Conservation (phyloP, 1,140 invertebrate species). For the Harpegnathos saltator region DNA sequence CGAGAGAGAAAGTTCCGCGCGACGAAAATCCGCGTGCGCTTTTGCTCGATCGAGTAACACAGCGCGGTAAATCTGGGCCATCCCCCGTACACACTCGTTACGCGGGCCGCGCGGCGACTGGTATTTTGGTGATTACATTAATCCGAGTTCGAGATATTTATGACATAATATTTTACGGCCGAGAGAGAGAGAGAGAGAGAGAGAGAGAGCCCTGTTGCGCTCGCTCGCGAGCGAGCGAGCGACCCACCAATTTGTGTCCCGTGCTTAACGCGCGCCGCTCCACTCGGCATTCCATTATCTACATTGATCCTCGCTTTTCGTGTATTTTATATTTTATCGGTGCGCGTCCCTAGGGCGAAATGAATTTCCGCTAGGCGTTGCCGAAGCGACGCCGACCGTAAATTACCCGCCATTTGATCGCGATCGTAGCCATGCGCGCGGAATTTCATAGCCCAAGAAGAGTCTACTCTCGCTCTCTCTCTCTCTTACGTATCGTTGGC, state of each 20-base stretch:
- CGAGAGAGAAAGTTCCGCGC: not conserved
- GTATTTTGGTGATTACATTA: conserved; percentile 60
- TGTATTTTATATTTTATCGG: conserved; percentile 62
- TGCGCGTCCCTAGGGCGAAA: conserved; percentile 34
- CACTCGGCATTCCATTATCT: conserved; percentile 56
- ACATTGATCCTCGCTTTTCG: conserved; percentile 60
- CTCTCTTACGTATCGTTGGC: not conserved
- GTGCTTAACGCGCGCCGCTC: conserved; percentile 42
- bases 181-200: conserved; percentile 44
- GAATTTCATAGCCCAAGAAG: not conserved
- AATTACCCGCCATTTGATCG: conserved; percentile 45
- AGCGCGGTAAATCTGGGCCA: conserved; percentile 36
- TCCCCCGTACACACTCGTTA: conserved; percentile 1
- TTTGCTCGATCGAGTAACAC: conserved; percentile 11
- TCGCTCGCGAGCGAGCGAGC: not conserved
- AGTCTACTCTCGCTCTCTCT: too few relatives aligned
- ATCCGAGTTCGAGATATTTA: conserved; percentile 60
- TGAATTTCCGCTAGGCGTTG: conserved; percentile 43
- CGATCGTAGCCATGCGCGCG: conserved; percentile 4
- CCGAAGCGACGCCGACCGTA: conserved; percentile 33
- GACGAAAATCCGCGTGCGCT: conserved; percentile 9
- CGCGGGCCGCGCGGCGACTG: conserved; percentile 28
- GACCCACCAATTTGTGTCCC: conserved; percentile 44
- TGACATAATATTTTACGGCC: conserved; percentile 56
- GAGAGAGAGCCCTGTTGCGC: conserved; percentile 51